Percentiles rank a stretch among this genome's conserved stretches.
phyloP scores from a whole-genome alignment of 2,797 vertebrate genomes.

The Mormyrus proboscirostris region DNA sequence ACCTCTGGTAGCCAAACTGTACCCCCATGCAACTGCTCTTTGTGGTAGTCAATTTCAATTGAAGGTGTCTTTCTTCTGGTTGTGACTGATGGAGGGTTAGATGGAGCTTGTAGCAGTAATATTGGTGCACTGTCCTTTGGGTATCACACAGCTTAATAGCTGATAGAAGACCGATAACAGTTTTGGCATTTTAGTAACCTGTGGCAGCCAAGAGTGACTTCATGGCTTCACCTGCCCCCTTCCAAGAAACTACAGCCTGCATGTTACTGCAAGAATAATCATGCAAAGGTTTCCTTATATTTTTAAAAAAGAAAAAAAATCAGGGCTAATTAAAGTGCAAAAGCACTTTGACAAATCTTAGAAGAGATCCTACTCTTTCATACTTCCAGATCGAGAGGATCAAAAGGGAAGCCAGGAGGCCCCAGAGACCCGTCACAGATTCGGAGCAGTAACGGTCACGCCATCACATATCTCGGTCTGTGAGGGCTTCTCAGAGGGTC shows the following conservation, averaged over 20 bases:
- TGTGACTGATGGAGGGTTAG: neutral
- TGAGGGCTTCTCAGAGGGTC: neutral
- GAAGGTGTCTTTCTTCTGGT: neutral
- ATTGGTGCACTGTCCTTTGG: neutral
- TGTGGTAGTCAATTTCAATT: neutral
- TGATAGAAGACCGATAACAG: neutral
- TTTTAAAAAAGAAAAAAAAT: neutral
- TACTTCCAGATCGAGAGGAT: neutral
- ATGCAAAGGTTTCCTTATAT: neutral
- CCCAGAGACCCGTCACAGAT: neutral
- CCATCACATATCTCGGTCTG: neutral
- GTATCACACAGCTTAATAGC: neutral
- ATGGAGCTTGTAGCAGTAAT: neutral
- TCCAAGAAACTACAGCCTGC: neutral
- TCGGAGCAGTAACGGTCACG: neutral
- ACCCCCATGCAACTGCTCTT: conserved; percentile 2
- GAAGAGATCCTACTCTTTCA: neutral
- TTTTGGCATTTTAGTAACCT: neutral
- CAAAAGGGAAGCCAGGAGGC: neutral
- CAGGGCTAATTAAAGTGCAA: neutral
- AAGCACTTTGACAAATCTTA: neutral
- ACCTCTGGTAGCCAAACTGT: conserved; percentile 16
- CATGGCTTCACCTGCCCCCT: neutral
- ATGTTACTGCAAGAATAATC: neutral
- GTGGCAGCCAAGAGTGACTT: neutral